Evolutionary conservation across 2,888 invertebrate genomes (phyloP).

Genomic region (Drosophila emarginata): DNA sequence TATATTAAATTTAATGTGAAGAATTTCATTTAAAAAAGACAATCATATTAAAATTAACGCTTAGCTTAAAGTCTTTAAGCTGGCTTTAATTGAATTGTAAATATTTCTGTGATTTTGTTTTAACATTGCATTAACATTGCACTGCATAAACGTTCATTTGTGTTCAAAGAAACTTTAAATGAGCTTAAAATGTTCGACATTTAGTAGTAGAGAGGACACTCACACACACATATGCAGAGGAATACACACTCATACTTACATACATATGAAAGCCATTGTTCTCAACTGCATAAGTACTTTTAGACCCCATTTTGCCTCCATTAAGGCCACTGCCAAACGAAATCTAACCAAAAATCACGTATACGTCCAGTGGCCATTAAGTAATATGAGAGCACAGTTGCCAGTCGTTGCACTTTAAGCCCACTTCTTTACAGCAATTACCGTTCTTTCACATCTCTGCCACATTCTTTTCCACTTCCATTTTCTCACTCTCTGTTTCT

Average conservation of each 20-base stretch:
- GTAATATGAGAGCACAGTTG: slow-evolving; percentile 50
- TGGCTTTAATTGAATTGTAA: too few species aligned
- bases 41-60: too few species aligned
- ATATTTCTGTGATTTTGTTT: not conserved
- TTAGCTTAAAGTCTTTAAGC: too few species aligned
- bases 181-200: slow-evolving; percentile 43
- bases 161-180: slow-evolving; percentile 36
- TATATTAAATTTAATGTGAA: too few species aligned
- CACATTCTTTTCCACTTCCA: not conserved
- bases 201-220: slow-evolving; percentile 40
- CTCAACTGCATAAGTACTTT: slow-evolving; percentile 38
- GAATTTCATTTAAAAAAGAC: too few species aligned
- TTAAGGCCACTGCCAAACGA: slow-evolving; percentile 27
- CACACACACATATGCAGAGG: not conserved
- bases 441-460: slow-evolving; percentile 37
- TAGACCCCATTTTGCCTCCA: slow-evolving; percentile 8
- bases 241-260: not conserved
- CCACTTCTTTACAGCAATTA: slow-evolving; percentile 43
- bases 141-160: slow-evolving; percentile 28
- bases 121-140: not conserved
- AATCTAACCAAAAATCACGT: slow-evolving; percentile 61
- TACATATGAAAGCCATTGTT: slow-evolving; percentile 43
- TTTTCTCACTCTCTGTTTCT: not conserved
- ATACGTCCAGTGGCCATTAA: slow-evolving; percentile 66
- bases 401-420: slow-evolving; percentile 56